Base-by-base conservation (phyloP, 2,888 invertebrate species). In the Noctua comes region DNA sequence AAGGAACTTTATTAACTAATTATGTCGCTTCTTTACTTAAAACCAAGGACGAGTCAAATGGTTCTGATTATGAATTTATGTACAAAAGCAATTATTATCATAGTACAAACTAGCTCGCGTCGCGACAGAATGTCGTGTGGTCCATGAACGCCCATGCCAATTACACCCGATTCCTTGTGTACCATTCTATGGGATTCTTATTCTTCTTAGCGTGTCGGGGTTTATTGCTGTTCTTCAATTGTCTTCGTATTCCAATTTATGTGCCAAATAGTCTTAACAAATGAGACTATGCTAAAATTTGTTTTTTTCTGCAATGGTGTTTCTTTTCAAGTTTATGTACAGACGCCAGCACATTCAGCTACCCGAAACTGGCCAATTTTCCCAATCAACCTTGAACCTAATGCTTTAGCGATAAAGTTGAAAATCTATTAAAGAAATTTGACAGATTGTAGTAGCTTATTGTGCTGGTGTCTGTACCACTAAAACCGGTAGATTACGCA, bases 221-320 rank as follows among this genome's bases (percentile, higher is more conserved):
- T 86, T 84, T 84, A 89, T 86, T 79, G 80, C 81, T 71, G 80
- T 73, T 82, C 72, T 79, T 85, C 83, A 68, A 82, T 86, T 90
- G 83, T 88, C 82, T 82, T 76, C 71, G 69, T 77, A 77, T 57
- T 68, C 68, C 79, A 80, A 81, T 84, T 83, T 83, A 82, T 84
- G 74, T 76, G 83, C 77, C 83, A 69, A 86, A 88, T 79, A 73
- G 69, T 62, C 76, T 59, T 27, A 43, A 46, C 40, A 16, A 78
- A 65, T 68, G 59, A 62, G 31, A 59, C 10, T 65, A 69, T 79
- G 76, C 43, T 68, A 77, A 80, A 62, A 24, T 21, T 57, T 69
- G 13, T 43, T 48, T 59, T 13, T 84, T 73, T 43, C 13, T 65
- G 13, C 16, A 8, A 16, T 46, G 6, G 16, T 16, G 36, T 1